phyloP scores from a whole-genome alignment of 2,888 invertebrate genomes.

The Aphidius colemani region DNA sequence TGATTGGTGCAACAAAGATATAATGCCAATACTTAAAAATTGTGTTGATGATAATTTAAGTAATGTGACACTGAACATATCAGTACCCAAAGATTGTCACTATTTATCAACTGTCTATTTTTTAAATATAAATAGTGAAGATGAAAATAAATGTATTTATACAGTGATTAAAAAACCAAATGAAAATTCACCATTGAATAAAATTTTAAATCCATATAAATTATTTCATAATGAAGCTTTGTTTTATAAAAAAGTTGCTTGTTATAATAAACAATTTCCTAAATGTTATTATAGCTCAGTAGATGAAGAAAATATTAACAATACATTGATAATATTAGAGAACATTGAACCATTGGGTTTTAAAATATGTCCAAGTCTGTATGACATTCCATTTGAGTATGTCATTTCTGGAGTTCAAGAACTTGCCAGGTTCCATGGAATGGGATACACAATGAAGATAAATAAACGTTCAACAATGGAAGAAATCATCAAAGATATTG shows the following conservation, averaged over 20 bases:
- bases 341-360: conserved; percentile 41
- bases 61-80: too few species aligned
- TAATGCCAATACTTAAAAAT: too few species aligned
- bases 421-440: conserved; percentile 47
- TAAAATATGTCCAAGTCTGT: conserved; percentile 24
- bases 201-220: background rate
- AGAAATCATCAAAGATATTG: conserved; percentile 33
- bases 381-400: conserved; percentile 39
- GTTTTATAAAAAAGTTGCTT: conserved; percentile 42
- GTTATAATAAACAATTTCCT: conserved; percentile 25
- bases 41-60: too few species aligned
- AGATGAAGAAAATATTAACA: conserved; percentile 21
- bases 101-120: conserved; percentile 35
- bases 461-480: conserved; percentile 34
- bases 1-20: too few species aligned
- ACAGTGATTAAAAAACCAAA: conserved; percentile 37
- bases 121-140: conserved; percentile 26
- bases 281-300: conserved; percentile 23
- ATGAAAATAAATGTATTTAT: background rate
- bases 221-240: conserved; percentile 50
- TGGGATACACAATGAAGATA: conserved; percentile 45
- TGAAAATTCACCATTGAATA: accelerated
- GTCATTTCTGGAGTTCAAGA: conserved; percentile 41
- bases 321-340: conserved; percentile 42
- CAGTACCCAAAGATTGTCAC: background rate